Conservation (phyloP, 2,888 invertebrate genomes). For the Sphaerolaimus hirsutus region DNA sequence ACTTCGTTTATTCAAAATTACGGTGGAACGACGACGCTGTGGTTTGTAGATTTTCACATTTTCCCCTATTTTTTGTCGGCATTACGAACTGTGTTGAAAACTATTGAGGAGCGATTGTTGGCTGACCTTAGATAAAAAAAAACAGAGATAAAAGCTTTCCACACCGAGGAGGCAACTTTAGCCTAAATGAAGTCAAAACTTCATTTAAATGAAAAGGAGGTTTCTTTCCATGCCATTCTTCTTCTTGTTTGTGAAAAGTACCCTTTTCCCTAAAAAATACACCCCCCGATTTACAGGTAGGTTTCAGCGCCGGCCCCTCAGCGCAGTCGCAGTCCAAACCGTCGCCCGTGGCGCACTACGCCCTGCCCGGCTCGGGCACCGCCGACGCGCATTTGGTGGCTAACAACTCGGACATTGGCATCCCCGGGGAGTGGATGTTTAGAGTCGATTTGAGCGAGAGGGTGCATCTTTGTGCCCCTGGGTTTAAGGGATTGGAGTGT, state of each 20-base stretch:
- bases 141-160: too few relatives aligned
- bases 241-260: too few relatives aligned
- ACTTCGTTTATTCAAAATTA: conserved; percentile 21
- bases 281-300: conserved; percentile 9
- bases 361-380: conserved; percentile 21
- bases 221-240: too few relatives aligned
- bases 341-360: conserved; percentile 8
- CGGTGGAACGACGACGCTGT: conserved; percentile 13
- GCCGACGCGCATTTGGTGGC: conserved; percentile 13
- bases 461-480: conserved; percentile 22
- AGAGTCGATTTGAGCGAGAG: conserved; percentile 15
- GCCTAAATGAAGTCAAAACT: too few relatives aligned
- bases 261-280: not conserved
- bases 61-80: too few relatives aligned
- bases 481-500: conserved; percentile 23
- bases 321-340: conserved; percentile 9
- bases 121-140: too few relatives aligned
- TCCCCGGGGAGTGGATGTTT: conserved; percentile 25
- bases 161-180: too few relatives aligned
- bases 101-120: too few relatives aligned
- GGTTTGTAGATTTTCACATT: too few relatives aligned
- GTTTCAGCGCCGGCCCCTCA: conserved; percentile 9
- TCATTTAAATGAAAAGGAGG: too few relatives aligned
- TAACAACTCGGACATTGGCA: conserved; percentile 24
- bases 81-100: too few relatives aligned